Percentiles rank a stretch among this genome's conserved stretches.
These are phyloP conservation scores for Epistrophella euchroma DNA, from an alignment of 2,888 invertebrate genomes.

Conservation along the genomic window DNA sequence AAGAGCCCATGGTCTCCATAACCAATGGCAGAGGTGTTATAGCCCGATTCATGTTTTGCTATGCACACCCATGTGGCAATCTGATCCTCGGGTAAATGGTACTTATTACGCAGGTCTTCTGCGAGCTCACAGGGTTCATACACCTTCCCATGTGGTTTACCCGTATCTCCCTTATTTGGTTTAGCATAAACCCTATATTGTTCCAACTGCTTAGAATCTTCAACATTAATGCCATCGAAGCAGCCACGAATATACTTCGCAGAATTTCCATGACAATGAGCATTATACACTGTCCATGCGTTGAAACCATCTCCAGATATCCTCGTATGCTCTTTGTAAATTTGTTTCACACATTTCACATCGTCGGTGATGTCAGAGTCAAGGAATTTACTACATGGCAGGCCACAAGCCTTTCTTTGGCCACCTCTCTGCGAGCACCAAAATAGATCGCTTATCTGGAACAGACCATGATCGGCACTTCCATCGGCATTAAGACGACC, in stretches of 20 bases:
- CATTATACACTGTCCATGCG: conserved; percentile 82
- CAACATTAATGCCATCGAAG: conserved; percentile 74
- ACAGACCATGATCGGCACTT: conserved; percentile 89
- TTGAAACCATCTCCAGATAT: conserved; percentile 89
- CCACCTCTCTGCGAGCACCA: conserved; percentile 86
- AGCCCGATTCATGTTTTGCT: conserved; percentile 87
- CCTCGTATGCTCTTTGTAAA: conserved; percentile 87
- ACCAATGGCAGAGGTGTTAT: conserved; percentile 87
- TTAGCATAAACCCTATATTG: conserved; percentile 10
- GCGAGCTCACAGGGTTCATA: conserved; percentile 90
- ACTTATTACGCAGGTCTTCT: conserved; percentile 85
- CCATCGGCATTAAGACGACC: conserved; percentile 82
- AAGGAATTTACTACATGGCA: conserved; percentile 86
- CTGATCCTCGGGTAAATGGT: conserved; percentile 85
- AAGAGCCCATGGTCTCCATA: conserved; percentile 90
- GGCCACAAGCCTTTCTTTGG: conserved; percentile 86
- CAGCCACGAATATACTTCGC: conserved; percentile 79
- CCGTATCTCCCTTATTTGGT: neutral
- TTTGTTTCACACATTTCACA: conserved; percentile 87
- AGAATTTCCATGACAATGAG: conserved; percentile 78
- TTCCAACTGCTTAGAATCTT: neutral
- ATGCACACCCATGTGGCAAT: conserved; percentile 89
- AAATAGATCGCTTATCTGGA: conserved; percentile 89
- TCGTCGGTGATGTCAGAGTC: conserved; percentile 89
- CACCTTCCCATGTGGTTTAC: conserved; percentile 83